Conservation (phyloP, 1,140 invertebrate genomes). For the Drusus annulatus region DNA sequence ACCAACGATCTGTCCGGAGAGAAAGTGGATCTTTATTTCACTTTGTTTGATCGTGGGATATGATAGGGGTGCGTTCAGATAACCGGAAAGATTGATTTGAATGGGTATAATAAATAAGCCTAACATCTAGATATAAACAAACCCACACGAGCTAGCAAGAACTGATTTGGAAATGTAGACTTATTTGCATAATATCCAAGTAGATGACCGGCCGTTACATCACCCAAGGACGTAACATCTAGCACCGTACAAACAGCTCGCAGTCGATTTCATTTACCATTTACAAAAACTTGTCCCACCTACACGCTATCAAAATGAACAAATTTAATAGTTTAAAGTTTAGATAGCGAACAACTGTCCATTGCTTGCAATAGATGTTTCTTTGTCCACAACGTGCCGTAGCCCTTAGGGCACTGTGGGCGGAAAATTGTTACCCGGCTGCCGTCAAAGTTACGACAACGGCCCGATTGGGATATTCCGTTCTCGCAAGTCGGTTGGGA, state of each 20-base stretch:
- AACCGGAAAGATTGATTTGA: too few species aligned
- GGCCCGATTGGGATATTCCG: neutral
- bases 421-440: conserved; percentile 24
- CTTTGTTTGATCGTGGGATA: neutral
- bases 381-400: conserved; percentile 17
- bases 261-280: conserved; percentile 23
- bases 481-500: neutral
- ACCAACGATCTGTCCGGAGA: neutral
- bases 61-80: too few species aligned
- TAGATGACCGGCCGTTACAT: conserved; percentile 17
- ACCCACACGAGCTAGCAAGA: too few species aligned
- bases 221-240: conserved; percentile 33
- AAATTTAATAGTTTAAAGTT: conserved; percentile 25
- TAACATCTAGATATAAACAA: too few species aligned
- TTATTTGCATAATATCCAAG: conserved; percentile 7
- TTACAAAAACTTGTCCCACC: conserved; percentile 35
- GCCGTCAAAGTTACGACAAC: conserved; percentile 23
- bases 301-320: conserved; percentile 32
- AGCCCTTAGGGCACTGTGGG: conserved; percentile 37
- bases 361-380: conserved; percentile 26
- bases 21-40: conserved; percentile 1
- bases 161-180: neutral
- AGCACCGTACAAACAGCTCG: neutral
- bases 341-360: neutral
- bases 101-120: too few species aligned